Base-by-base conservation (phyloP, 2,888 invertebrate species). In the Heliconius ismenius region DNA sequence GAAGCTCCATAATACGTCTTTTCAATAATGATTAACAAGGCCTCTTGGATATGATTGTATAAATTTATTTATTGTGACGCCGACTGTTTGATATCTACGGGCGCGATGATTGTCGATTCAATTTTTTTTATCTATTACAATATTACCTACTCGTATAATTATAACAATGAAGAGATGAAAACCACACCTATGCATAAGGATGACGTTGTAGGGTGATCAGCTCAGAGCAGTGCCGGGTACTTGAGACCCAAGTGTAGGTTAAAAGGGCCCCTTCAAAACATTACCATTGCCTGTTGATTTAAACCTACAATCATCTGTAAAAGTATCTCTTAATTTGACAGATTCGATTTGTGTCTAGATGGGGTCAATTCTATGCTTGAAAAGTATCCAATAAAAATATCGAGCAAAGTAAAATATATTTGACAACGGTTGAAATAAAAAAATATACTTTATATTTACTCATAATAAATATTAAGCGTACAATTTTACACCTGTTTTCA, bases 401-500 rank as follows among this genome's bases (percentile, higher is more conserved):
- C 11, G 11, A 11, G 11, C 11, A 49, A 49, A 49, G 49, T 49
- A 1, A 49, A 49, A 18, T 49, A 49, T 49, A 49, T 36, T 36
- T n/a, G 13, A n/a, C 1, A 67, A 67, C 18, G 3, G 11, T n/a
- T 39, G 11, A 65, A 18, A 21, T 2, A 4, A 21, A 21, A 9
- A 21, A 54, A 7, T 21, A 54, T 7, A 3, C 21, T 67, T 28
- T 21, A 28, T 69, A 7, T 49, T 18, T 68, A 49, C 15, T n/a
- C 21, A 13, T 13, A 21, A 13, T 60, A 43, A 58, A 36, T 36
- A 39, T 62, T 11, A 26, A 62, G 13, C 7, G 24, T 26, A 62
- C 26, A 15, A 26, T 26, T 62, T 26, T 39, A 24, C 13, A 24
- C 13, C 2, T 24, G 0, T 7, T 83, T 93, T 60, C 94, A 98